phyloP scores from a whole-genome alignment of 2,797 vertebrate species.

The Mus caroli region DNA sequence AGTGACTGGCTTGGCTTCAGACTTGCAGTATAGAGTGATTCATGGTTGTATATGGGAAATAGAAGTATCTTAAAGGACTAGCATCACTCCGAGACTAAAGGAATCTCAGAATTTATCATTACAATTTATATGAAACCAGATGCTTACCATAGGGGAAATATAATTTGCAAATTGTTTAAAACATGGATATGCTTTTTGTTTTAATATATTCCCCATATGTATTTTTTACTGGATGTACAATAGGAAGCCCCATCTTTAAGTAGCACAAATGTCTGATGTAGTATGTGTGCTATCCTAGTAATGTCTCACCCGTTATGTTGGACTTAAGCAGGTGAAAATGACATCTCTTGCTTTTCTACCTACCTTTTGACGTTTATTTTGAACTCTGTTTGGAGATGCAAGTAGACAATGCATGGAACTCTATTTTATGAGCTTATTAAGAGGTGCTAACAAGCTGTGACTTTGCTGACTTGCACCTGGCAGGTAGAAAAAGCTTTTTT shows the following conservation, averaged over 20 bases:
- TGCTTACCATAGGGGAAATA: neutral
- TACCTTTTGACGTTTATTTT: constrained; percentile 60
- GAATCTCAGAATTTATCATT: constrained; percentile 12
- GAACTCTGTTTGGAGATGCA: constrained; percentile 9
- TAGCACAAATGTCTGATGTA: neutral
- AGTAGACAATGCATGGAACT: constrained; percentile 39
- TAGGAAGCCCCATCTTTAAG: constrained; percentile 15
- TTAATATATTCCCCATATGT: neutral
- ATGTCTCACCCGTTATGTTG: constrained; percentile 3
- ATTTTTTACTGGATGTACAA: constrained; percentile 51
- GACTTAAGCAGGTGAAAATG: neutral
- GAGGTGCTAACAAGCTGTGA: constrained; percentile 1
- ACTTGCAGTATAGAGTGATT: neutral
- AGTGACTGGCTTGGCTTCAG: neutral
- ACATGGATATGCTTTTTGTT: neutral
- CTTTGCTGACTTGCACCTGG: constrained; percentile 54
- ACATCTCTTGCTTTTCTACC: constrained; percentile 43
- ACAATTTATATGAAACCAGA: constrained; percentile 62
- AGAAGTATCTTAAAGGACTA: neutral
- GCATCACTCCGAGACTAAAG: neutral
- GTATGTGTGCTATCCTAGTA: constrained; percentile 1
- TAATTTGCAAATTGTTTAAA: constrained; percentile 56
- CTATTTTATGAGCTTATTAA: constrained; percentile 49
- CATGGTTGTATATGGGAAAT: constrained; percentile 6
- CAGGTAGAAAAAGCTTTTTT: constrained; percentile 35